Conservation (phyloP, 2,113 vertebrate genomes). For the Oncorhynchus gorbuscha region DNA sequence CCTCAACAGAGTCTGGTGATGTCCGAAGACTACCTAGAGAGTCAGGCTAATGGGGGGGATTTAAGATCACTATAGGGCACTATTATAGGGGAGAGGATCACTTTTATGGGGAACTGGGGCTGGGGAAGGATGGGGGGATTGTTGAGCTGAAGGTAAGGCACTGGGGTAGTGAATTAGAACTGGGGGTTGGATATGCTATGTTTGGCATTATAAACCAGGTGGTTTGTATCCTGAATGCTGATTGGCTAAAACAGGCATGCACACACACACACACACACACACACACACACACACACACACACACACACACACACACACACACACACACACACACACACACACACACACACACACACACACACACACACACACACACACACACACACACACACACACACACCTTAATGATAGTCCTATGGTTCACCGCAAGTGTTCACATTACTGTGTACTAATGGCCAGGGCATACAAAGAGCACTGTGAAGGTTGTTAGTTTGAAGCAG, state of each 20-base stretch:
- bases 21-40: background rate
- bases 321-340: background rate
- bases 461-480: background rate
- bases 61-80: too few species aligned
- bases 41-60: too few species aligned
- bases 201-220: too few species aligned
- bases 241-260: background rate
- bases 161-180: too few species aligned
- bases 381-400: constrained; percentile 1
- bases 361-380: background rate
- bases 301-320: constrained; percentile 2
- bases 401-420: background rate
- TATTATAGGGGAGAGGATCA: too few species aligned
- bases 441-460: too few species aligned
- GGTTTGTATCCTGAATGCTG: too few species aligned
- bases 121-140: too few species aligned
- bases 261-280: constrained; percentile 1
- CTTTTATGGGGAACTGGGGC: too few species aligned
- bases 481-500: background rate
- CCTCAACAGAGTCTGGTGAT: background rate
- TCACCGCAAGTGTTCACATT: too few species aligned
- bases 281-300: background rate
- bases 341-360: constrained; percentile 5
- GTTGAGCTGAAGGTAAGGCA: too few species aligned
- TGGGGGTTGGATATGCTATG: too few species aligned